These are phyloP conservation scores for Meteorus cinctellus DNA, from an alignment of 2,888 invertebrate species.

Conservation along the genomic window DNA sequence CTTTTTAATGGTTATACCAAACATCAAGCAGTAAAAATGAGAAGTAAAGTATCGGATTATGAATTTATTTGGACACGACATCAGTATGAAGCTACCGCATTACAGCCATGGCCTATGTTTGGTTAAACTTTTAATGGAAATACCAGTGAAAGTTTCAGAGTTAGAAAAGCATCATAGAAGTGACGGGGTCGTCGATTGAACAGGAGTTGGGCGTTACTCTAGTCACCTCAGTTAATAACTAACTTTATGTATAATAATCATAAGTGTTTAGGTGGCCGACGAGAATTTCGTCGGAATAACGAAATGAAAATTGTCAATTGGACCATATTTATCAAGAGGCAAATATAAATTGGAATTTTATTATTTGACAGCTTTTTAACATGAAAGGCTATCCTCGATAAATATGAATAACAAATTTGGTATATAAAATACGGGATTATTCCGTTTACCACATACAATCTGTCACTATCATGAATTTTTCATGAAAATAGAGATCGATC, in stretches of 20 bases:
- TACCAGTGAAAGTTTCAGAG: slow-evolving; percentile 28
- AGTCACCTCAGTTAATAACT: neutral
- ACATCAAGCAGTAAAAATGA: slow-evolving; percentile 14
- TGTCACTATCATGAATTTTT: neutral
- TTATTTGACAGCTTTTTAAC: neutral
- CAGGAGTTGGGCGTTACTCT: neutral
- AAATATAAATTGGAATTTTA: neutral
- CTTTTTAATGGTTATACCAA: slow-evolving; percentile 2
- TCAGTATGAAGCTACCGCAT: slow-evolving; percentile 17
- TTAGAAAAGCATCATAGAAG: slow-evolving; percentile 7
- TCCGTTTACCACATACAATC: neutral
- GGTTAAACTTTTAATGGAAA: slow-evolving; percentile 40
- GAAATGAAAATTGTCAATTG: neutral
- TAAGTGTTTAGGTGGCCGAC: neutral
- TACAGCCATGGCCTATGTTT: slow-evolving; percentile 2
- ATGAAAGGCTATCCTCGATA: neutral
- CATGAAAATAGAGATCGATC: neutral
- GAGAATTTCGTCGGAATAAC: neutral
- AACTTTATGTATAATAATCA: neutral
- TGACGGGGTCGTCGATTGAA: slow-evolving; percentile 11
- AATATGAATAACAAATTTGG: neutral
- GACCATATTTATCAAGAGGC: neutral
- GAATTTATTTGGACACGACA: slow-evolving; percentile 20
- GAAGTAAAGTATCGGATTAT: slow-evolving; percentile 16
- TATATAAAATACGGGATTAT: neutral